A percentile compares a stretch with the other conserved stretches of the same genome.
phyloP scores from a whole-genome alignment of 2,113 vertebrate species.

The Morone chrysops region DNA sequence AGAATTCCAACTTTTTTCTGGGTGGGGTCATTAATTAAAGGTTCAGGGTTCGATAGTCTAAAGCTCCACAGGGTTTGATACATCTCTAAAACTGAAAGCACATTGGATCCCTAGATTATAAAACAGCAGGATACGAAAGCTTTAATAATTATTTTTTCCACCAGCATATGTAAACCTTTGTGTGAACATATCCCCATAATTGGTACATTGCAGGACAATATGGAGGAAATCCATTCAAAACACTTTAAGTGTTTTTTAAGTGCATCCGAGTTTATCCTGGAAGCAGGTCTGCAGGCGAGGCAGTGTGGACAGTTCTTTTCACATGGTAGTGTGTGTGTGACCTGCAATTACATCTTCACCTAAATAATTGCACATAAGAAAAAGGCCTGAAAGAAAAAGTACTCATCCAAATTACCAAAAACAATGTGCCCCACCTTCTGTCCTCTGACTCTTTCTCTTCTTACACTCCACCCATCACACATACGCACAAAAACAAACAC shows the following conservation, averaged over 20 bases:
- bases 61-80: not conserved
- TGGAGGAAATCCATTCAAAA: conserved; percentile 15
- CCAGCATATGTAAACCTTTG: not conserved
- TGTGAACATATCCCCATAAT: not conserved
- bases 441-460: not conserved
- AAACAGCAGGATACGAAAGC: not conserved
- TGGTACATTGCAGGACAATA: not conserved
- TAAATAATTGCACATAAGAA: conserved; percentile 6
- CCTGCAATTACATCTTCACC: not conserved
- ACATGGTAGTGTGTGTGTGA: not conserved
- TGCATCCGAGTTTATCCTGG: not conserved
- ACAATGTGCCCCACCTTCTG: conserved; percentile 34
- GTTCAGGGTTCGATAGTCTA: not conserved
- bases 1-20: too few relatives aligned
- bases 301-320: not conserved
- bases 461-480: conserved; percentile 44
- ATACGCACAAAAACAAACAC: conserved; percentile 43
- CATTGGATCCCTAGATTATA: not conserved
- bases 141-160: not conserved
- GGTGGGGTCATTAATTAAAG: not conserved
- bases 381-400: not conserved
- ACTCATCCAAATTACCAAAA: not conserved
- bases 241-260: not conserved
- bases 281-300: not conserved
- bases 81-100: not conserved